These are phyloP conservation scores for Erythrolamprus reginae DNA, from an alignment of 2,113 vertebrate species.

Conservation along the genomic window DNA sequence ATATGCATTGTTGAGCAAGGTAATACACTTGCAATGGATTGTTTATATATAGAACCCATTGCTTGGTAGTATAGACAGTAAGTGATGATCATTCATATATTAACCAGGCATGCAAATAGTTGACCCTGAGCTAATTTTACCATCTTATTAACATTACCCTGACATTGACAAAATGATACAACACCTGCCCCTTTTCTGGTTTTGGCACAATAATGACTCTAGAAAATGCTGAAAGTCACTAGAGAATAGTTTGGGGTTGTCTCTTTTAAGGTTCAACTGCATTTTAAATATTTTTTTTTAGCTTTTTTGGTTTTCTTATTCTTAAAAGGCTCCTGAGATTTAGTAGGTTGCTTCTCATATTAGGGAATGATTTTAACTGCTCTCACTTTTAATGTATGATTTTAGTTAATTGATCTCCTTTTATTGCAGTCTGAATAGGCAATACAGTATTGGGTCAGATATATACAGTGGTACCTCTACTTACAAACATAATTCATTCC, in stretches of 20 bases:
- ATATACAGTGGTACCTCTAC: too few relatives aligned
- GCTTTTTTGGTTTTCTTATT: not conserved
- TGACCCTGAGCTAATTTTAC: not conserved
- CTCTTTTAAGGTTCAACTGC: not conserved
- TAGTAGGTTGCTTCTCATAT: not conserved
- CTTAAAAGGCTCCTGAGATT: not conserved
- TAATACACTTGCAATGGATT: not conserved
- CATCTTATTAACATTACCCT: not conserved
- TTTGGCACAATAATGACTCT: not conserved
- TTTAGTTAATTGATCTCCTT: not conserved
- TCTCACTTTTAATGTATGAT: not conserved
- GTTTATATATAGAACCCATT: not conserved
- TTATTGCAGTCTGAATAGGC: not conserved
- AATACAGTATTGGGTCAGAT: not conserved
- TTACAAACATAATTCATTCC: too few relatives aligned
- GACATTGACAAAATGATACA: not conserved
- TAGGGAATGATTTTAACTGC: not conserved
- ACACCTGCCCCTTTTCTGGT: not conserved
- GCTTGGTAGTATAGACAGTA: not conserved
- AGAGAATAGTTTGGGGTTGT: not conserved
- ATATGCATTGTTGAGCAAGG: not conserved
- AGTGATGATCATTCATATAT: not conserved
- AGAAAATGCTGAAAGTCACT: not conserved
- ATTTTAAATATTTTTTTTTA: not conserved
- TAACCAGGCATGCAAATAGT: not conserved